Base-by-base conservation (phyloP, 2,113 vertebrate genomes). In the Arothron firmamentum region DNA sequence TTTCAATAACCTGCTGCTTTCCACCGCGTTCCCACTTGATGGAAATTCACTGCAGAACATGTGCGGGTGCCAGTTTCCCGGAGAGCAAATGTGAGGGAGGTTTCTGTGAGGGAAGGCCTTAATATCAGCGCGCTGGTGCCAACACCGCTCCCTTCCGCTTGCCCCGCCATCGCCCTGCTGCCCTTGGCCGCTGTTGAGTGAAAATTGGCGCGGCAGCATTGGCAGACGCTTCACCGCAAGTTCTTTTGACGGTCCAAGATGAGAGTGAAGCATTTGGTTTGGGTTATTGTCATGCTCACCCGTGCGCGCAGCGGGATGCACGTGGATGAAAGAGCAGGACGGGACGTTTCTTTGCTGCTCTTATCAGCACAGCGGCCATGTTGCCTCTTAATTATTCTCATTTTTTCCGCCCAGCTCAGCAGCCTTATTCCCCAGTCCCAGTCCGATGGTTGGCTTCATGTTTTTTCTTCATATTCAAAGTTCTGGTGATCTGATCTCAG, bases 21-120 rank as follows among this genome's bases (percentile, higher is more conserved):
- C 80, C 79, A 65, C 77, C 21, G 71, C 77, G 87, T 77, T 59
- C 69, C 67, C 83, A 85, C 86, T 90, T 89, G 87, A 90, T 88
- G 84, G 77, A 88, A 91, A 93, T 87, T 70, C 49, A 55, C 58
- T 41, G 58, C 64, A 52, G n/a, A 60, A 46, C 45, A 58, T 56
- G 23, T 21, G 53, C 19, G 34, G 19, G 19, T 72, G 53, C 31
- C 62, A 55, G 59, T 23, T 21, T 67, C 1, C 0, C 52, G 47
- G 46, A 46, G 14, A 3, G n/a, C 17, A 54, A 63, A 72, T 71
- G 53, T 19, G 65, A 38, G 56, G 62, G 31, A 43, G 57, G 34
- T 62, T 74, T 69, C 48, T 67, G 19, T 63, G 59, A 62, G 58
- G 43, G 59, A 67, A 70, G 72, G 63, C 54, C 52, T 58, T 67